Conservation (phyloP, 2,797 vertebrate genomes). For the Sorex maritimensis region DNA sequence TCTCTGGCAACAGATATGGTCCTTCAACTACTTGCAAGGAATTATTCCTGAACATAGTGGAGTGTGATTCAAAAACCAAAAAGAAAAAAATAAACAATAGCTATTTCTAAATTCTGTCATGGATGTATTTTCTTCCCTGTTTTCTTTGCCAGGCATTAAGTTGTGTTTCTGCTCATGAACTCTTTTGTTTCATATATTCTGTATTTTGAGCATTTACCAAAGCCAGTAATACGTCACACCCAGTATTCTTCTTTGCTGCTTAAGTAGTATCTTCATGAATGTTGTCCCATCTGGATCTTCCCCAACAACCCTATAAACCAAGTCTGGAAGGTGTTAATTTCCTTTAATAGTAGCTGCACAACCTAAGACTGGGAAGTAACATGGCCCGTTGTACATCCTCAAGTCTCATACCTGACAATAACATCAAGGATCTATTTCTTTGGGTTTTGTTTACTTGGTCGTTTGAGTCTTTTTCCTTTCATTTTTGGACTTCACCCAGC, state of each 20-base stretch:
- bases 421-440: background rate
- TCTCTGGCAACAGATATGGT: too few species aligned
- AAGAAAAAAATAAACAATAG: too few species aligned
- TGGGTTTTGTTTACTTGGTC: too few species aligned
- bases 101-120: background rate
- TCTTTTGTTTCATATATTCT: background rate
- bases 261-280: background rate
- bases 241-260: background rate
- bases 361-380: background rate
- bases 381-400: background rate
- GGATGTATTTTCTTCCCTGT: background rate
- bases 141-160: background rate
- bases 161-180: background rate
- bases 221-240: background rate
- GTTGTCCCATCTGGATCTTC: background rate
- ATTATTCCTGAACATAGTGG: too few species aligned
- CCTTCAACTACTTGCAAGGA: too few species aligned
- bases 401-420: background rate
- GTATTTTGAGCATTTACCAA: constrained; percentile 7
- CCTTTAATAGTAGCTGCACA: background rate
- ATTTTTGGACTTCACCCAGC: too few species aligned
- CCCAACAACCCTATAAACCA: background rate
- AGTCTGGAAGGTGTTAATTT: background rate
- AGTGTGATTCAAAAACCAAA: too few species aligned
- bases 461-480: too few species aligned